phyloP scores from a whole-genome alignment of 2,797 vertebrate genomes.

The Chaenodraco wilsoni region DNA sequence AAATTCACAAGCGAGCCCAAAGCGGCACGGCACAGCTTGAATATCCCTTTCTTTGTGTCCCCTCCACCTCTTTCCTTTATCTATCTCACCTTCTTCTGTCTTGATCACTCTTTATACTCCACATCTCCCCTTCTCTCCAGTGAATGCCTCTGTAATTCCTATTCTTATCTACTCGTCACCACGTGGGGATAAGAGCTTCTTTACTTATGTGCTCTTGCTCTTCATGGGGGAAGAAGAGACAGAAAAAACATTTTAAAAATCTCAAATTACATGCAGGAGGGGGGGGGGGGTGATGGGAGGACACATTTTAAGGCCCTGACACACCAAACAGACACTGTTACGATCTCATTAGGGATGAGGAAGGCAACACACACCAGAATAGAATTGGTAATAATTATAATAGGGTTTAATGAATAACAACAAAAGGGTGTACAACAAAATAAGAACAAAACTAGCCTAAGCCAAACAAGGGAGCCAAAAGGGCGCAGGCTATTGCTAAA shows the following conservation, averaged over 20 bases:
- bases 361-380: too few relatives aligned
- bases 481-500: too few relatives aligned
- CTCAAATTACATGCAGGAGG: slow-evolving; percentile 68
- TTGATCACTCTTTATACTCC: slow-evolving; percentile 51
- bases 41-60: slow-evolving; percentile 50
- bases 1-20: slow-evolving; percentile 53
- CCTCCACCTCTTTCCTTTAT: slow-evolving; percentile 4
- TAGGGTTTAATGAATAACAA: too few relatives aligned
- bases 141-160: slow-evolving; percentile 76
- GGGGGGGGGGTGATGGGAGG: not conserved
- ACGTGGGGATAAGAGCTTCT: slow-evolving; percentile 69
- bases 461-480: too few relatives aligned
- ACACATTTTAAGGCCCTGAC: slow-evolving; percentile 15
- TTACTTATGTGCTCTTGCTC: slow-evolving; percentile 70
- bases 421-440: too few relatives aligned
- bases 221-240: slow-evolving; percentile 62
- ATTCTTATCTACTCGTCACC: slow-evolving; percentile 75
- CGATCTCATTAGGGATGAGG: too few relatives aligned
- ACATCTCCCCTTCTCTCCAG: slow-evolving; percentile 40
- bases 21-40: slow-evolving; percentile 42
- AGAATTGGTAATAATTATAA: too few relatives aligned
- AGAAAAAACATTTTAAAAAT: slow-evolving; percentile 75
- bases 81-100: slow-evolving; percentile 50
- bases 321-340: too few relatives aligned
- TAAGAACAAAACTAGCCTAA: too few relatives aligned